Conservation (phyloP, 1,140 invertebrate species). For the Ptiloglossa arizonensis region DNA sequence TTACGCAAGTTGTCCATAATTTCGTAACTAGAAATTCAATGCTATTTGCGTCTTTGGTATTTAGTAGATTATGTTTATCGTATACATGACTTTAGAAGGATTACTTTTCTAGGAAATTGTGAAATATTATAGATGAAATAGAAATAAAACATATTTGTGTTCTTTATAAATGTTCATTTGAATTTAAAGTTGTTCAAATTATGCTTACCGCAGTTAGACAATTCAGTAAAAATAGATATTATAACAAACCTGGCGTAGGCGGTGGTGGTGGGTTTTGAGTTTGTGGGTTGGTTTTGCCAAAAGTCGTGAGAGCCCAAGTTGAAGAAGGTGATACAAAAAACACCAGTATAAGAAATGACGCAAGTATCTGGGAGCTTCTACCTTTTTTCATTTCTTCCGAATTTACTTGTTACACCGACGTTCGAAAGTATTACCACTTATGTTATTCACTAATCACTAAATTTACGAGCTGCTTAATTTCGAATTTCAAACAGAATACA, state of each 20-base stretch:
- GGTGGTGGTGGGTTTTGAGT: constrained; percentile 82
- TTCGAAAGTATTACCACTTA: constrained; percentile 29
- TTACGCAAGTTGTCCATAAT: too few species aligned
- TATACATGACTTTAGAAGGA: neutral
- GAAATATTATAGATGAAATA: neutral
- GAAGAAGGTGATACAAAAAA: constrained; percentile 79
- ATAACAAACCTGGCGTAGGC: constrained; percentile 79
- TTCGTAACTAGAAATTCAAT: too few species aligned
- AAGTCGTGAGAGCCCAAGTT: constrained; percentile 85
- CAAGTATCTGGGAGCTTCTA: constrained; percentile 62
- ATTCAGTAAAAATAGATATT: neutral
- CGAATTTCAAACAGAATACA: neutral
- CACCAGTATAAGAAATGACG: constrained; percentile 59
- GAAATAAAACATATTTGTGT: neutral
- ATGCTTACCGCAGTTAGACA: neutral
- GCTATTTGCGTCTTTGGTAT: too few species aligned
- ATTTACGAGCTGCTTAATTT: neutral
- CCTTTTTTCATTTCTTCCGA: constrained; percentile 64
- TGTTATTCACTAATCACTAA: constrained; percentile 34
- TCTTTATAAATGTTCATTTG: too few species aligned
- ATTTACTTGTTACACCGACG: constrained; percentile 3
- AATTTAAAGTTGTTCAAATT: too few species aligned
- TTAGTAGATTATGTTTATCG: too few species aligned
- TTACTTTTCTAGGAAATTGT: neutral
- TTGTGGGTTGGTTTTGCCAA: constrained; percentile 85